Base-by-base conservation (phyloP, 2,797 vertebrate species). In the Odontamblyopus rebecca region DNA sequence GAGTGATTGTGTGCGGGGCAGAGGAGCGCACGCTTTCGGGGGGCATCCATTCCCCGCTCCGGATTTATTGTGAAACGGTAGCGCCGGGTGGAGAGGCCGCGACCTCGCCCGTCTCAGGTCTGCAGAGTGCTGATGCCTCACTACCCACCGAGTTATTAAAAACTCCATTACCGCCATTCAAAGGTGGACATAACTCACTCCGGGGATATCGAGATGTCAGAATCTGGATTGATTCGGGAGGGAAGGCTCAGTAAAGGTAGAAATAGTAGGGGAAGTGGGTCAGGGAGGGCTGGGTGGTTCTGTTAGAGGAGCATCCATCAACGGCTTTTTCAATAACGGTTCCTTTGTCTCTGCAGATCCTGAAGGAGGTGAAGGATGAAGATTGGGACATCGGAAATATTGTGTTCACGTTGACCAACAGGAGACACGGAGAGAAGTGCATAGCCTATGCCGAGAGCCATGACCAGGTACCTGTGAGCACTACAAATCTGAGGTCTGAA, bases 371-470 rank as follows among this genome's bases (percentile, higher is more conserved):
- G 68, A 97, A 97, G 87, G 98, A 99, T 90, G 98, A 99, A 88
- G 96, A 98, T 4, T 99, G 98, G 98, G 83, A 96, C 82, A 96
- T 99, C 61, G 96, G 96, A 69, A 89, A 99, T 86, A 96, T 99
- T 50, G 92, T 97, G 35, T 68, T 93, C 82, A 99, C 98, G 0
- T 90, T 99, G 80, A 97, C 89, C 81, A 99, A 99, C 89, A 92
- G 98, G 61, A 93, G 97, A 23, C 90, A 96, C 50, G 93, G 95
- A 54, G 98, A 99, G 90, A 98, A 97, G 48, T 97, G 94, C 82
- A 96, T 99, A 63, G 95, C 96, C 51, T 99, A 99, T 69, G 95
- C 97, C n/a, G 98, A 99, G 76, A 99, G 98, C 78, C 98, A 99
- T 0, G 98, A 99, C 88, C 98, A 99, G 95, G 98, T 99, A 93